Conservation (phyloP, 2,113 vertebrate species). For the Sinocyclocheilus grahami region DNA sequence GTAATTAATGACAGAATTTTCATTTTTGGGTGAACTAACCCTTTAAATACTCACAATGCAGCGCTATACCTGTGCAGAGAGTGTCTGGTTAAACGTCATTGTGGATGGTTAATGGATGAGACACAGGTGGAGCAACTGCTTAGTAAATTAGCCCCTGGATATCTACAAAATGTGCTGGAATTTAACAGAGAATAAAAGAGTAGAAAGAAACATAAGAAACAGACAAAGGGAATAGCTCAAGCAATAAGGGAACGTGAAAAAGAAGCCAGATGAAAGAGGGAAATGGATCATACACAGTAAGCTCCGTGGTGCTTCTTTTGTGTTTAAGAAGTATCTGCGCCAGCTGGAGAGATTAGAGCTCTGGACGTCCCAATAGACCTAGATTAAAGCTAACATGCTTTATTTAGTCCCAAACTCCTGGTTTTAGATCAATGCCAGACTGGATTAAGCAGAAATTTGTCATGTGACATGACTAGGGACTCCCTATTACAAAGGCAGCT, state of each 20-base stretch:
- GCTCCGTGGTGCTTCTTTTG: constrained; percentile 1
- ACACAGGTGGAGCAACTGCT: constrained; percentile 4
- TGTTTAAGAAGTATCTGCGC: constrained; percentile 5
- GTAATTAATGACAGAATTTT: too few species aligned
- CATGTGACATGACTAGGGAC: constrained; percentile 31
- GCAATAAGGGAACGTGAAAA: constrained; percentile 9
- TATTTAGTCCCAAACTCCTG: constrained; percentile 61
- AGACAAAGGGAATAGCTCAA: neutral
- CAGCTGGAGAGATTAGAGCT: constrained; percentile 46
- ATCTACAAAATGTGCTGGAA: neutral
- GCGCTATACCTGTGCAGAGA: neutral
- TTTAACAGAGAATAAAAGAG: neutral
- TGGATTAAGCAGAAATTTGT: constrained; percentile 56
- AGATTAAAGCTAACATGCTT: constrained; percentile 71
- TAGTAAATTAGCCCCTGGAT: neutral
- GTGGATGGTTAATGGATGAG: neutral
- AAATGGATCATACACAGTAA: constrained; percentile 31
- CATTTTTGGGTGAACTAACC: too few species aligned
- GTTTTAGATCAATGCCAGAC: constrained; percentile 69
- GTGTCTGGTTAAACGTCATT: neutral
- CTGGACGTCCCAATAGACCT: constrained; percentile 57
- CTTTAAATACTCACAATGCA: neutral
- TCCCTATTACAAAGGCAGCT: constrained; percentile 26
- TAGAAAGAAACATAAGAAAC: neutral
- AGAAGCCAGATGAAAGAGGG: neutral